Conservation (phyloP, 2,113 vertebrate species). For the Chitala chitala region DNA sequence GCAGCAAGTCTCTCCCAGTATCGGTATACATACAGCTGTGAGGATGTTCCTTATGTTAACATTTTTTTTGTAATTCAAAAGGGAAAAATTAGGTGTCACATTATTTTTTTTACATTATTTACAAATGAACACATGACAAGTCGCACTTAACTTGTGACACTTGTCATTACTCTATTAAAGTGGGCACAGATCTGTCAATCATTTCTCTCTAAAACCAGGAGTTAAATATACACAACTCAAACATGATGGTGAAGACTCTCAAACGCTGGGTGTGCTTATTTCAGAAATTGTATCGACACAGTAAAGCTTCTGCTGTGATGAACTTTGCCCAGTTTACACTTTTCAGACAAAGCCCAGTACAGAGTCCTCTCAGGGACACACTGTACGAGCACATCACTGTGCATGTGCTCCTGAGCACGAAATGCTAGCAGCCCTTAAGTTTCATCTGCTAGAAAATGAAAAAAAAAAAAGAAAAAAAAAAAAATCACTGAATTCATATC, state of each 20-base stretch:
- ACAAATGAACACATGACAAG: constrained; percentile 34
- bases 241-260: neutral
- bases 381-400: too few relatives aligned
- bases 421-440: too few relatives aligned
- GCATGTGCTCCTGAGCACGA: too few relatives aligned
- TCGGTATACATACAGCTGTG: constrained; percentile 34
- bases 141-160: neutral
- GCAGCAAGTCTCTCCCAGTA: constrained; percentile 31
- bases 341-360: too few relatives aligned
- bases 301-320: too few relatives aligned
- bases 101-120: constrained; percentile 44
- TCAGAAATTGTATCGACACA: neutral
- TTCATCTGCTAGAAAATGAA: too few relatives aligned
- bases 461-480: too few relatives aligned
- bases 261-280: neutral
- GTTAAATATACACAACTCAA: neutral
- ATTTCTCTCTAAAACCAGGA: neutral
- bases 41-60: constrained; percentile 38
- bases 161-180: neutral
- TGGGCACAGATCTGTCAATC: neutral
- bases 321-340: too few relatives aligned
- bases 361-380: too few relatives aligned
- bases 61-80: constrained; percentile 27
- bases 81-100: constrained; percentile 34
- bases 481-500: too few relatives aligned